Evolutionary conservation across 2,888 invertebrate genomes (phyloP), one percentile per base, ranked within the genome.

Genomic region (Catocala nupta): DNA sequence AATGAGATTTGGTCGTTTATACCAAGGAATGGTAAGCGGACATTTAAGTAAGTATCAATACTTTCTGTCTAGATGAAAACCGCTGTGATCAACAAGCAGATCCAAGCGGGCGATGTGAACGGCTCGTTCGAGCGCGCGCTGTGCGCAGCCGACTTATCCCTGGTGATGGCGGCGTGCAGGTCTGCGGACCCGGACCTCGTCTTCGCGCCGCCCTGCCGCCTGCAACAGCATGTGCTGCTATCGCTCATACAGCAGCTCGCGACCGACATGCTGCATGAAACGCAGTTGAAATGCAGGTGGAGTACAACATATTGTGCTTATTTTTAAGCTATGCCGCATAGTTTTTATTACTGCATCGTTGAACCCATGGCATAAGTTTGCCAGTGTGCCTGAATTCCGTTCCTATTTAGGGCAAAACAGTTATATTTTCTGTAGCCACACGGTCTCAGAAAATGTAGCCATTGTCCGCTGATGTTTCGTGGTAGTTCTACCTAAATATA

Each of bases 201-300:
- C 55, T 98, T 98, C 86, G 90, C 94, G 34, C 74, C 95, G 55
- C 95, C 95, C 5, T 97, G 97, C 81, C 95, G 96, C 33, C 95
- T 98, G 70, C 96, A 96, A 65, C 99, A 98, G 87, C 96, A 96
- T 59, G 98, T 98, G 34, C 93, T 99, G 61, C 94, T 99, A 42
- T 98, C 99, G 0, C 95, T 99, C 39, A 96, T 99, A 68, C 99
- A 99, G 85, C 99, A 99, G 89, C 96, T 99, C 16, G 97, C 98
- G 13, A 97, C 98, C 0, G 99, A 99, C 84, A 96, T 99, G 92
- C 95, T 95, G 69, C 96, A 96, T 70, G 96, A 98, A 80, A 98
- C 98, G 10, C 85, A 84, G 55, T 81, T 92, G 12, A 92, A 93
- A 59, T 92, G 92, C 90, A 85, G 90, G 92, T 91, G 4, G 3